These are phyloP conservation scores for Micrasema minimum DNA, from an alignment of 1,140 invertebrate genomes.

Conservation along the genomic window DNA sequence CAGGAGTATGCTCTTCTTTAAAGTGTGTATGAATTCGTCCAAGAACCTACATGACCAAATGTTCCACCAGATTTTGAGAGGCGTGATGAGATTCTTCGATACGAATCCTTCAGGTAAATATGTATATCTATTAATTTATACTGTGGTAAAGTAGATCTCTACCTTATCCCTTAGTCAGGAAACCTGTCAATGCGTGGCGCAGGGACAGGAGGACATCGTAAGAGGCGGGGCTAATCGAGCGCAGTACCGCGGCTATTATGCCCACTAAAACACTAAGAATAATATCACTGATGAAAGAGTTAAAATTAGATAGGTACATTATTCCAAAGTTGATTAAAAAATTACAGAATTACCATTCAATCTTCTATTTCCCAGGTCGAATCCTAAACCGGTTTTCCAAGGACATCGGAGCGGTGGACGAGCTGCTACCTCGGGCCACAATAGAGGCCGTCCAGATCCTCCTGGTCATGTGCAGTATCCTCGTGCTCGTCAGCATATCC, in stretches of 20 bases:
- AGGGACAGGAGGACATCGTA: too few species aligned
- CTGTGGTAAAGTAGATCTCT: too few species aligned
- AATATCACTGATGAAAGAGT: too few species aligned
- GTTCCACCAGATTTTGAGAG: slow-evolving; percentile 80
- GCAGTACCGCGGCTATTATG: too few species aligned
- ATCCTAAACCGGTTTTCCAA: slow-evolving; percentile 81
- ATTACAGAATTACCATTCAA: too few species aligned
- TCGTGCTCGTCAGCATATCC: slow-evolving; percentile 77
- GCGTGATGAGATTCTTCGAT: slow-evolving; percentile 88
- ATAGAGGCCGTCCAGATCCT: slow-evolving; percentile 82
- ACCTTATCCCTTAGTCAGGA: too few species aligned
- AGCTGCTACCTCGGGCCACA: slow-evolving; percentile 81
- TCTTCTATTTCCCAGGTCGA: slow-evolving; percentile 69
- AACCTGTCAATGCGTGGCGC: too few species aligned
- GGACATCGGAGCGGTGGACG: slow-evolving; percentile 84
- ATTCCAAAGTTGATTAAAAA: too few species aligned
- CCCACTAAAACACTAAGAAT: too few species aligned
- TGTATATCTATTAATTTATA: too few species aligned
- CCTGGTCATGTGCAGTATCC: slow-evolving; percentile 70
- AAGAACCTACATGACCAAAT: slow-evolving; percentile 83
- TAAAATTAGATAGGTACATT: too few species aligned
- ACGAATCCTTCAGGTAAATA: slow-evolving; percentile 79
- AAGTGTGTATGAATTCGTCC: slow-evolving; percentile 84
- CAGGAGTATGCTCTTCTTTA: slow-evolving; percentile 78
- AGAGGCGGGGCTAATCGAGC: too few species aligned